phyloP scores from a whole-genome alignment of 2,113 vertebrate species.

The Aegithalos caudatus region DNA sequence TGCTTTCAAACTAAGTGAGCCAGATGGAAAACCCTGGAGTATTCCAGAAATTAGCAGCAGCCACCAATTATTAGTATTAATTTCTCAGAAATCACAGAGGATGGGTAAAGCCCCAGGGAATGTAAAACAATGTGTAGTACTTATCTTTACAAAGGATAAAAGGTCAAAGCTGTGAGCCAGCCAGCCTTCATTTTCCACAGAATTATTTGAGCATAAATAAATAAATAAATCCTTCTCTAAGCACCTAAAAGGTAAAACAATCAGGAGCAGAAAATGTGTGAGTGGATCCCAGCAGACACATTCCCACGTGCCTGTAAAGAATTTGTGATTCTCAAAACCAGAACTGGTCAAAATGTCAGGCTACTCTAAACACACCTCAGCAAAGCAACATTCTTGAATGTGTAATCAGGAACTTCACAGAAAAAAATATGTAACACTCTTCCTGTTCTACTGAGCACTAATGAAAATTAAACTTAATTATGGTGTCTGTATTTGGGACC shows the following conservation, averaged over 20 bases:
- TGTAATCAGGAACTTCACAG: conserved; percentile 7
- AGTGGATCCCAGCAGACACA: background rate
- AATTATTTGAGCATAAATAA: background rate
- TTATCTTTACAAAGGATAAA: background rate
- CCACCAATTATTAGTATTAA: background rate
- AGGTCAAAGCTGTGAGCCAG: background rate
- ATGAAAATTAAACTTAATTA: conserved; percentile 53
- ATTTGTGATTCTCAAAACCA: background rate
- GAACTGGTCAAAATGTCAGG: background rate
- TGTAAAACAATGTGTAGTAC: background rate
- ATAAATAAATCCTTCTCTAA: background rate
- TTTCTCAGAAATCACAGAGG: conserved; percentile 3
- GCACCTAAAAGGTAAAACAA: background rate
- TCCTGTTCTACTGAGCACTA: conserved; percentile 24
- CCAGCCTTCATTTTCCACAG: background rate
- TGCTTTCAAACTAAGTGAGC: background rate
- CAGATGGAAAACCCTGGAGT: background rate
- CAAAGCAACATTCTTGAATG: background rate
- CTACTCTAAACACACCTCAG: background rate
- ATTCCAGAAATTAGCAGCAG: conserved; percentile 11
- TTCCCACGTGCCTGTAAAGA: background rate
- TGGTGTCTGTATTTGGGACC: background rate
- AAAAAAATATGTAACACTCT: background rate
- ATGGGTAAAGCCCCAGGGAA: background rate
- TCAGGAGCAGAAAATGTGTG: background rate